These are phyloP conservation scores for Megalopta genalis DNA, from an alignment of 1,140 invertebrate genomes.

Conservation along the genomic window DNA sequence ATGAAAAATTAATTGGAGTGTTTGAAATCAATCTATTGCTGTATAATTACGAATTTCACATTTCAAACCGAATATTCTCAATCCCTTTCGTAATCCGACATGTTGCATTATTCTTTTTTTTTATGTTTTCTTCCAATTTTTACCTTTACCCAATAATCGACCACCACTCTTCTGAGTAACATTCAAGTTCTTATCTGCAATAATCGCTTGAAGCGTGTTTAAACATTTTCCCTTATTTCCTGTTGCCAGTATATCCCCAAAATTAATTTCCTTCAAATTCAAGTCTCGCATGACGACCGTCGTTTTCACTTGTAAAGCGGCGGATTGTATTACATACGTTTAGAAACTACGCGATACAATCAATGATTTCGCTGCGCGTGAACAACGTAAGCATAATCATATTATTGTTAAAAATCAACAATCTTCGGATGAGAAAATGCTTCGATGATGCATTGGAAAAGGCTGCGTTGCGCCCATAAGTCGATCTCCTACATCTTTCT, in stretches of 20 bases:
- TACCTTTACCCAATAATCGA: slow-evolving; percentile 14
- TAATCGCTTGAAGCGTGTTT: background rate
- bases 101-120: background rate
- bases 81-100: slow-evolving; percentile 8
- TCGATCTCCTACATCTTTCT: slow-evolving; percentile 29
- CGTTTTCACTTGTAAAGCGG: slow-evolving; percentile 21
- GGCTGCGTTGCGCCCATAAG: slow-evolving; percentile 65
- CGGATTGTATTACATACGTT: slow-evolving; percentile 34
- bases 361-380: slow-evolving; percentile 42
- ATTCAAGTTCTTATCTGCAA: background rate
- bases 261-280: slow-evolving; percentile 32
- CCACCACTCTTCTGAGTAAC: slow-evolving; percentile 22
- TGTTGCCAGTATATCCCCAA: slow-evolving; percentile 20
- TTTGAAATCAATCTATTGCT: slow-evolving; percentile 42
- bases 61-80: slow-evolving; percentile 13
- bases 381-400: slow-evolving; percentile 54
- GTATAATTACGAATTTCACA: slow-evolving; percentile 39
- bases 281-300: slow-evolving; percentile 18
- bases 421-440: slow-evolving; percentile 58
- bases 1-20: slow-evolving; percentile 44
- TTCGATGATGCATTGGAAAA: slow-evolving; percentile 63
- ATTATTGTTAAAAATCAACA: slow-evolving; percentile 56
- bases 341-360: slow-evolving; percentile 53
- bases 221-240: slow-evolving; percentile 29
- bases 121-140: slow-evolving; percentile 14